Base-by-base conservation (phyloP, 2,888 invertebrate species). In the Ditula angustiorana region DNA sequence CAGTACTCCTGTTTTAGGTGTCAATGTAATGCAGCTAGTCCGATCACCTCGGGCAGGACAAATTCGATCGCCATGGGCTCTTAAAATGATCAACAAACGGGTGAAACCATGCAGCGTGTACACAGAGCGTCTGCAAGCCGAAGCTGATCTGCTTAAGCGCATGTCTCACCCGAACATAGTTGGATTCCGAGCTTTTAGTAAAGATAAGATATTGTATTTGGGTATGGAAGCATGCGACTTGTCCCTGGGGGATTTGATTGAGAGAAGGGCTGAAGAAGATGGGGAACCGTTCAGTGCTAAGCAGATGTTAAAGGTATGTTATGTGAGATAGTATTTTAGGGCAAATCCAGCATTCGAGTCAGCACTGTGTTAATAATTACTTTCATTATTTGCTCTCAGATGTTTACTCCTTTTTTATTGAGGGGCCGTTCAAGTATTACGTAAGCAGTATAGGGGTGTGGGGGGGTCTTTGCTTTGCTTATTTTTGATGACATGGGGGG, bases 161-260 rank as follows among this genome's bases (percentile, higher is more conserved):
- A 94, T 98, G 72, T 94, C 94, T 0, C 97, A 98, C 86, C 96
- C 97, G 0, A 97, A 98, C 76, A 96, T 98, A 61, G 95, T 98
- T 7, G 97, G 97, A 0, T 98, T 96, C 78, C 85, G 94, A 7
- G 94, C 93, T 0, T 90, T 94, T 44, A 84, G 91, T 4, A 93
- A 94, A 60, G 85, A 89, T 0, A 84, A 88, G 53, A 94, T 94
- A 67, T 90, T 95, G 61, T 95, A 95, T 63, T 85, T 98, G 57
- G 96, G 96, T 0, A 96, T 98, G 95, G 97, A 98, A 80, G 95
- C 96, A 59, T 96, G 97, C 77, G 94, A 94, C 56, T 82, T 94
- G 28, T 96, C 95, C 0, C 86, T 98, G 2, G 96, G 96, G 1
- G 95, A 96, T 75, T 90, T 96, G 81, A 95, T 97, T 70, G 97